Evolutionary conservation across 2,113 vertebrate genomes (phyloP).

Genomic region (Myiagra hebetior): DNA sequence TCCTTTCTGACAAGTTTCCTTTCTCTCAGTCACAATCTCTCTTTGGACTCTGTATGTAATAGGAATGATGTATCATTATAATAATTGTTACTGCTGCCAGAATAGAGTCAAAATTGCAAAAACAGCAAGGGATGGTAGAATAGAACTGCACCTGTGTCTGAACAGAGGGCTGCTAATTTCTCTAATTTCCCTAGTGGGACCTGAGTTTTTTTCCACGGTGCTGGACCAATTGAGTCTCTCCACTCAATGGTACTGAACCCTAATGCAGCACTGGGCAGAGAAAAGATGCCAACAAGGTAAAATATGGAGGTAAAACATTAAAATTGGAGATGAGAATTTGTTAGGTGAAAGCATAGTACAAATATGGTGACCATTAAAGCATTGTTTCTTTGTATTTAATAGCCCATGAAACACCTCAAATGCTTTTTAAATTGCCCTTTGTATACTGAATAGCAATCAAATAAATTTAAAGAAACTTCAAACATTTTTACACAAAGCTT

Average conservation of each 20-base stretch:
- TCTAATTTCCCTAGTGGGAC: neutral
- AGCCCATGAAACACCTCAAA: neutral
- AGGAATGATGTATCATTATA: neutral
- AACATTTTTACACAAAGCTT: neutral
- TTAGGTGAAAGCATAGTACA: neutral
- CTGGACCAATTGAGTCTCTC: rapidly evolving
- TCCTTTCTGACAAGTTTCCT: neutral
- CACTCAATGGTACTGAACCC: neutral
- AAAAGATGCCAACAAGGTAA: neutral
- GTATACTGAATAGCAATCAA: neutral
- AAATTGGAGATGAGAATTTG: neutral
- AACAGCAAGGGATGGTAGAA: neutral
- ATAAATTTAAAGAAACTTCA: neutral
- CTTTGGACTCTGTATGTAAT: neutral
- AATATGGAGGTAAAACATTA: neutral
- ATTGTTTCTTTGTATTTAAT: neutral
- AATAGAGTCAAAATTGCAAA: neutral
- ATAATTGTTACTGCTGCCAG: neutral
- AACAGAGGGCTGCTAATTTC: neutral
- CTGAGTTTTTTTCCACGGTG: neutral
- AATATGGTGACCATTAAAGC: neutral
- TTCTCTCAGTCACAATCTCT: neutral
- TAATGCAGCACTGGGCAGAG: neutral
- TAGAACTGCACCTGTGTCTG: neutral
- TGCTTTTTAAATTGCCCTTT: neutral